A percentile compares a stretch with the other conserved stretches of the same genome.
Conservation (phyloP, 2,797 vertebrate species). For the Lepus townsendii region DNA sequence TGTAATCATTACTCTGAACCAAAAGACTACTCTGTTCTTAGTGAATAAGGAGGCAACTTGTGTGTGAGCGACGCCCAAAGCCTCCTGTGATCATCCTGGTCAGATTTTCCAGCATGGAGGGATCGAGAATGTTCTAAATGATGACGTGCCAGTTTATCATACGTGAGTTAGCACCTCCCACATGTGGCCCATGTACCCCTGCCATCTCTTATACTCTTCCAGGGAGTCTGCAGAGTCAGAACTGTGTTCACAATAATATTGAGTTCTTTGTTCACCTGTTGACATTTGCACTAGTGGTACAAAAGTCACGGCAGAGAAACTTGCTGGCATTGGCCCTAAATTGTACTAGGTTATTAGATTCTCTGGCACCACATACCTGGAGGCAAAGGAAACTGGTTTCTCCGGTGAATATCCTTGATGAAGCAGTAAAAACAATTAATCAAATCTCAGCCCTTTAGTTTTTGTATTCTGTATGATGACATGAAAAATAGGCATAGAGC, state of each 20-base stretch:
- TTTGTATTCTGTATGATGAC: conserved; percentile 2
- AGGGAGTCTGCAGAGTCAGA: neutral
- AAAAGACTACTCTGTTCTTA: neutral
- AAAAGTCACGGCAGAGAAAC: neutral
- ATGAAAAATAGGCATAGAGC: neutral
- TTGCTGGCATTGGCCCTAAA: neutral
- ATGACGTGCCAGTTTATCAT: neutral
- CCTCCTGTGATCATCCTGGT: neutral
- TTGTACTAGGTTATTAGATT: neutral
- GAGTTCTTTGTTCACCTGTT: neutral
- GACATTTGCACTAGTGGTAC: neutral
- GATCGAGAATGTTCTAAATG: neutral
- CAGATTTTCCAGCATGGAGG: neutral
- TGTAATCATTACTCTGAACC: neutral
- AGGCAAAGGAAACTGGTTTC: conserved; percentile 22
- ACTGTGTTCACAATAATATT: neutral
- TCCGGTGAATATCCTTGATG: neutral
- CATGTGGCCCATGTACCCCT: neutral
- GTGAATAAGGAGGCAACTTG: neutral
- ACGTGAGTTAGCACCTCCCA: neutral
- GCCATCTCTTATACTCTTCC: neutral
- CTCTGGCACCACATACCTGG: neutral
- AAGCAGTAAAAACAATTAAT: neutral
- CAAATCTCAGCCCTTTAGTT: conserved; percentile 15
- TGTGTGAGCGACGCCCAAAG: neutral